phyloP scores from a whole-genome alignment of 2,888 invertebrate species.

The Eupithecia vulgata region DNA sequence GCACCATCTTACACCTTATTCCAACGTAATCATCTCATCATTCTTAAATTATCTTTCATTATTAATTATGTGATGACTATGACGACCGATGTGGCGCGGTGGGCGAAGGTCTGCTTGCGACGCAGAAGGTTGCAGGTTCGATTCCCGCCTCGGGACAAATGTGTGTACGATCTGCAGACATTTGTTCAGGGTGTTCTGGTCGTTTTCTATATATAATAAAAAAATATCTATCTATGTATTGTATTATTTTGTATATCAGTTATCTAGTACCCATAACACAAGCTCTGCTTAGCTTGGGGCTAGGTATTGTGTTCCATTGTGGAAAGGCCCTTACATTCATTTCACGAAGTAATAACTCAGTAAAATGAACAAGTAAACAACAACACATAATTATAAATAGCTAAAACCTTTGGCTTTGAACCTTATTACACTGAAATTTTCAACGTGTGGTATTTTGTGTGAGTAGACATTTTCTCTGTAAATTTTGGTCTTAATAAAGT shows the following conservation, averaged over 20 bases:
- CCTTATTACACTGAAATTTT: conserved; percentile 9
- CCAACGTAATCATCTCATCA: background rate
- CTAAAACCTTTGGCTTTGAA: conserved; percentile 4
- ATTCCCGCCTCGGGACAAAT: no score
- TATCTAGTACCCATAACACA: no score
- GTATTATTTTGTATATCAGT: no score
- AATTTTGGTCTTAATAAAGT: conserved; percentile 5
- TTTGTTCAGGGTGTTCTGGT: no score
- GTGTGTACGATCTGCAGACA: no score
- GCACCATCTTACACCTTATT: no score
- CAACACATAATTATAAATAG: conserved; percentile 8
- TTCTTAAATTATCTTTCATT: background rate
- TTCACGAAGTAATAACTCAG: conserved; percentile 9
- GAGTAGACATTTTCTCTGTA: background rate
- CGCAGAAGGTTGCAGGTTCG: no score
- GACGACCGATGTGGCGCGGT: no score
- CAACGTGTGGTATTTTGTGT: background rate
- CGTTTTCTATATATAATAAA: no score
- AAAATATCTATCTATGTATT: no score
- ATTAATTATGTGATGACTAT: background rate
- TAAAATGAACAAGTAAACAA: background rate
- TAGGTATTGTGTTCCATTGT: background rate
- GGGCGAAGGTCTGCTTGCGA: no score
- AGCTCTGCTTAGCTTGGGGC: no score
- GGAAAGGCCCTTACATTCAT: conserved; percentile 7